Evolutionary conservation across 1,140 invertebrate genomes (phyloP).

Genomic region (Brachionus paranguensis): DNA sequence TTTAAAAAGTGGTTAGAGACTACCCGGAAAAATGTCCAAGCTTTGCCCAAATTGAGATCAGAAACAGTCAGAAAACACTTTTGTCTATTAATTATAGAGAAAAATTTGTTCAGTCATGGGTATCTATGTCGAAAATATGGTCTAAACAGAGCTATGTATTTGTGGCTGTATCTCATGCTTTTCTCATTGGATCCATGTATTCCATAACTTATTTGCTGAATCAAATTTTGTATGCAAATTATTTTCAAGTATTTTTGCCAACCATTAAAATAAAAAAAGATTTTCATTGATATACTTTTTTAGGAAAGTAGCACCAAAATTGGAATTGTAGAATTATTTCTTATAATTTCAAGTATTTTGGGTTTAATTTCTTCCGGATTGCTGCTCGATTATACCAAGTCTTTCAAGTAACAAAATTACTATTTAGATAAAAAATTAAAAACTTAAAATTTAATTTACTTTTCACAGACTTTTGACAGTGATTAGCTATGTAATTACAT

Average conservation of each 20-base stretch:
- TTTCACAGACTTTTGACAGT: slow-evolving; percentile 74
- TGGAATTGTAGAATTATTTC: slow-evolving; percentile 76
- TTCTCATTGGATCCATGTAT: slow-evolving; percentile 71
- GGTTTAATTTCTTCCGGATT: slow-evolving; percentile 80
- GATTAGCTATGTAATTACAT: slow-evolving; percentile 73
- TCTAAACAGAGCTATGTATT: slow-evolving; percentile 76
- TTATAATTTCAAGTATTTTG: slow-evolving; percentile 79
- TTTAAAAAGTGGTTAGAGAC: slow-evolving; percentile 32
- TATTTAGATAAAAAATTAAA: background rate
- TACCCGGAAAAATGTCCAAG: slow-evolving; percentile 18
- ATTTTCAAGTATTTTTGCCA: slow-evolving; percentile 62
- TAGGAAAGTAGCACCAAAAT: slow-evolving; percentile 68
- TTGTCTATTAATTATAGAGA: slow-evolving; percentile 61
- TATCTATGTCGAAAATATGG: slow-evolving; percentile 67
- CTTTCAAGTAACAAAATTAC: slow-evolving; percentile 50
- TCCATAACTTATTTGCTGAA: slow-evolving; percentile 86
- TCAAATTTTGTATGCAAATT: slow-evolving; percentile 71
- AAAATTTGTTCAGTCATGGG: slow-evolving; percentile 65
- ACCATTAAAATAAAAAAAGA: background rate
- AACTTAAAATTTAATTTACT: slow-evolving; percentile 41
- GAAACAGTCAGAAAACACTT: slow-evolving; percentile 49
- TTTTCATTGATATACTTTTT: background rate
- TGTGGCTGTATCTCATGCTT: slow-evolving; percentile 46
- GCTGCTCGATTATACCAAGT: slow-evolving; percentile 65
- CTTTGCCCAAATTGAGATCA: background rate